Base-by-base conservation (phyloP, 1,140 invertebrate species). In the Araneus ventricosus region DNA sequence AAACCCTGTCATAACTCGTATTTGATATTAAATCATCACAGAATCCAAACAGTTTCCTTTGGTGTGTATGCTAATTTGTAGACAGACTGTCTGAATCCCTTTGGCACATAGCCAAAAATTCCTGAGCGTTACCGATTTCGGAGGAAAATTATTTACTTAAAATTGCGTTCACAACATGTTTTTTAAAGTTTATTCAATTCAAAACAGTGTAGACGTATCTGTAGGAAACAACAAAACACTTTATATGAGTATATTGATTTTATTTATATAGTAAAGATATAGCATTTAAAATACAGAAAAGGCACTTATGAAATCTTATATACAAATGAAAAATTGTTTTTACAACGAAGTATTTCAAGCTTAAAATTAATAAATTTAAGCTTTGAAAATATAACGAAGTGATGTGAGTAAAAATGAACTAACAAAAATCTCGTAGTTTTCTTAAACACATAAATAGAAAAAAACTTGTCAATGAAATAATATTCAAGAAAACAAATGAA, bases 281-380 rank as follows among this genome's bases (percentile, higher is more conserved):
- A 84, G 82, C 39, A 84, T 52, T 84, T 57, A 84, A 84, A 84
- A 84, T 84, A 84, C 82, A 84, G 63, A 90, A 90, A 90, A 90
- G 70, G 70, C 67, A 80, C 88, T 52, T 59, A 90, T 90, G 88
- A 90, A 57, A 59, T 67, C 30, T n/a, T 90, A 90, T 90, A 57
- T 90, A 90, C 88, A 90, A 59, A 90, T 90, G 88, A 89, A 90
- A 52, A 80, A 52, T 84, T 39, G 57, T 80, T 57, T 90, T 90
- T 90, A 75, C 41, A 90, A 41, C 27, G 41, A 90, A 80, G 24
- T 67, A 37, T 57, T 57, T 87, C 34, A 61, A 63, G 2, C 59
- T 24, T 63, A 39, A 84, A 30, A 75, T 75, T 75, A 37, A 37
- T 37, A 34, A 75, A 5, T 22, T 75, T 22, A 75, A 75, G 30